Evolutionary conservation across 2,888 invertebrate species (phyloP), one percentile per base, ranked within the genome.

Genomic region (Toxonevra muliebris): DNA sequence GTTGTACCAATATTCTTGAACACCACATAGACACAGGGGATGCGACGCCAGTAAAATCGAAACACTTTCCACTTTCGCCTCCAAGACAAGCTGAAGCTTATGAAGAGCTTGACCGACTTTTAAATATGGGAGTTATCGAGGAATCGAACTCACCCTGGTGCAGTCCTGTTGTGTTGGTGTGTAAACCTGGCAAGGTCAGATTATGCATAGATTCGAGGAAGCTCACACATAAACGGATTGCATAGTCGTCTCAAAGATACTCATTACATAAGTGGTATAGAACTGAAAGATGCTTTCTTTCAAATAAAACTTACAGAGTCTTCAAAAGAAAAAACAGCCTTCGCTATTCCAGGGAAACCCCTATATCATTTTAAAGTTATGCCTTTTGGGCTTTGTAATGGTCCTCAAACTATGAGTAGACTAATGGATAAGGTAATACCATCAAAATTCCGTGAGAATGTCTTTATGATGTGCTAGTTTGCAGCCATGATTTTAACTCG

Each of bases 151-250:
- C 61, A 7, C 61, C 66, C 2, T 66, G 72, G 68, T 65, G 59
- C 40, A 55, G 50, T 7, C 66, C 68, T 11, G 48, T 69, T 1
- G 62, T 70, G 2, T 20, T 61, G 1, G 61, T 69, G 2, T 43
- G 61, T 0, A 59, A 59, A 59, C 59, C 59, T n/a, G 59, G 45
- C 42, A 59, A 59, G 12, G 45, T 43, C 9, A 50, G 70, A 53
- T 59, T 71, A 8, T 72, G 72, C 19, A 17, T 70, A 1, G 70
- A 72, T 13, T 68, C 65, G 15, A 43, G 72, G 11, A 70, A 69
- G 12, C 7, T 72, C 62, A 12, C 63, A 71, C 12, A 69, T 69
- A n/a, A 65, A 65, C 15, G 71, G 71, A 11, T 15, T 72, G 1
- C 15, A 70, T 13, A 62, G 63, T 40, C 43, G 71, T 4, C 50